Conservation (phyloP, 2,113 vertebrate genomes). For the Neogobius melanostomus region DNA sequence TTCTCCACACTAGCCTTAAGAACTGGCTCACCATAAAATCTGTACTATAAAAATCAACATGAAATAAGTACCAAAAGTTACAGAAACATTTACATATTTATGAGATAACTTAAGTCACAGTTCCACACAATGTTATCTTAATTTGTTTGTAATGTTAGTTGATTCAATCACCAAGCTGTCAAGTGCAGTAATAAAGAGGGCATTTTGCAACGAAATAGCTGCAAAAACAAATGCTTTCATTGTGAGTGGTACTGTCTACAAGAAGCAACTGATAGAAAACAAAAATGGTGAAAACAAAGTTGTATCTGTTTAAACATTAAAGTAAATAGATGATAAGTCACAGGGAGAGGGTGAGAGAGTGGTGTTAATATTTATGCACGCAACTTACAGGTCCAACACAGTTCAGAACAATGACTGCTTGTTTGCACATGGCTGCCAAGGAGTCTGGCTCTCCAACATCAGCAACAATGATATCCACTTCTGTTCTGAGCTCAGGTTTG, state of each 20-base stretch:
- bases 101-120: neutral
- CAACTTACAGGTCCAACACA: conserved; percentile 95
- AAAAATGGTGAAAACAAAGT: neutral
- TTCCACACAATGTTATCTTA: neutral
- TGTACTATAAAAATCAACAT: conserved; percentile 77
- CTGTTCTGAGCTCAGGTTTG: conserved; percentile 80
- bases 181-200: neutral
- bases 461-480: conserved; percentile 87
- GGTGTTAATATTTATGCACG: conserved; percentile 1
- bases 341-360: conserved; percentile 5
- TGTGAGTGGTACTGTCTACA: conserved; percentile 27
- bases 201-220: neutral
- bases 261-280: neutral
- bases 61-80: neutral
- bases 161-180: neutral
- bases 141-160: neutral
- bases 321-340: neutral
- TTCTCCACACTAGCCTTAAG: conserved; percentile 94
- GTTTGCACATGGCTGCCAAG: conserved; percentile 89
- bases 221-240: conserved; percentile 32
- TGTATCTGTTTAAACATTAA: neutral
- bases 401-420: conserved; percentile 87
- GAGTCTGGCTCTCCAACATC: conserved; percentile 85
- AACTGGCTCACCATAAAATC: conserved; percentile 91
- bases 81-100: neutral